These are phyloP conservation scores for Remorina albescens DNA, from an alignment of 2,797 vertebrate genomes.

Conservation along the genomic window DNA sequence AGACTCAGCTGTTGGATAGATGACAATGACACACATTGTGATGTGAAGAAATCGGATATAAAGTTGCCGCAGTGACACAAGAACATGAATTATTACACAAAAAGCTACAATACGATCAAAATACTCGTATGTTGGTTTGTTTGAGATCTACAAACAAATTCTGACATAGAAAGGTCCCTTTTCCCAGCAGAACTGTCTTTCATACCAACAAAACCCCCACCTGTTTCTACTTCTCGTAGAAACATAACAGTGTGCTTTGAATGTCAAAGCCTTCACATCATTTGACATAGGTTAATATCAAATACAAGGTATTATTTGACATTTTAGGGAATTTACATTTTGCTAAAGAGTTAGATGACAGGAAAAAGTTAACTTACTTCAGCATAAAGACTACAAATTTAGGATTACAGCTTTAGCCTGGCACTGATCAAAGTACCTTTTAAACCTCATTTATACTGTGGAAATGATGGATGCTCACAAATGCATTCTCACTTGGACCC, in stretches of 20 bases:
- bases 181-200: too few relatives aligned
- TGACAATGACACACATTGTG: neutral
- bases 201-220: neutral
- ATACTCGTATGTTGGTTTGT: neutral
- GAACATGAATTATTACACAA: slow-evolving; percentile 21
- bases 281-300: too few relatives aligned
- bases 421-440: neutral
- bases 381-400: neutral
- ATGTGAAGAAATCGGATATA: slow-evolving; percentile 21
- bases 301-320: neutral
- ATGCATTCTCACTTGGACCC: too few relatives aligned
- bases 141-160: slow-evolving; percentile 13
- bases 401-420: neutral
- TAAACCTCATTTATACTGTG: too few relatives aligned
- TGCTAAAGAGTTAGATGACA: neutral
- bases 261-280: neutral
- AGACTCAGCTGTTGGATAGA: slow-evolving; percentile 12
- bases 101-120: slow-evolving; percentile 5
- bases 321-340: too few relatives aligned
- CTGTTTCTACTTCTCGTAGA: neutral
- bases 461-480: too few relatives aligned
- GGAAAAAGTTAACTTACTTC: neutral
- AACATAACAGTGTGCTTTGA: neutral
- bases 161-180: neutral
- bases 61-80: neutral